Evolutionary conservation across 2,888 invertebrate species (phyloP).

Genomic region (Oeneis ivallda): DNA sequence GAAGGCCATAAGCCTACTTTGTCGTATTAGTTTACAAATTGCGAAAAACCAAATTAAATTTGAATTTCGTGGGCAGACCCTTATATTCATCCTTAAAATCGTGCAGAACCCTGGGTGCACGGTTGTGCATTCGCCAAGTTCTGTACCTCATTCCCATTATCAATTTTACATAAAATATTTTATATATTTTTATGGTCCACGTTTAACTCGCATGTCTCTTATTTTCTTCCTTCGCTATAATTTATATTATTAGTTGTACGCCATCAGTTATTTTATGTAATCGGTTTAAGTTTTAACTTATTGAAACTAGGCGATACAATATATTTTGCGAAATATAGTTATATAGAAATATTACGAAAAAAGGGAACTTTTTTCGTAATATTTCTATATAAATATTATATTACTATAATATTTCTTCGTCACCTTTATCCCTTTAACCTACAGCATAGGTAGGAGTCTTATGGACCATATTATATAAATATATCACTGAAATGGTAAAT

Average conservation of each 20-base stretch:
- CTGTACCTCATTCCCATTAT: neutral
- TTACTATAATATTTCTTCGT: no score
- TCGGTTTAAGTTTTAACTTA: neutral
- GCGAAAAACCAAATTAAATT: no score
- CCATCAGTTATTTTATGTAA: neutral
- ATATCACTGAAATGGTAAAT: neutral
- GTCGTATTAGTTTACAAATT: no score
- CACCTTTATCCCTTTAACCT: neutral
- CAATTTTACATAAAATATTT: neutral
- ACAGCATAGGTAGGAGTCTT: neutral
- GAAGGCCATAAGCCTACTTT: no score
- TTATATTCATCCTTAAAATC: no score
- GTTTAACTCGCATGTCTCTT: neutral
- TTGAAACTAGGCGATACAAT: neutral
- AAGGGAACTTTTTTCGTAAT: no score
- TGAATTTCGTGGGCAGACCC: no score
- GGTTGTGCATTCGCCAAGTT: neutral
- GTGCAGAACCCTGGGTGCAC: neutral
- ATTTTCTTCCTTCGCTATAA: neutral
- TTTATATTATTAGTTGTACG: neutral
- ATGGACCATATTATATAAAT: slow-evolving; percentile 18
- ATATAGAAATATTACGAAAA: no score
- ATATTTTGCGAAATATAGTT: neutral
- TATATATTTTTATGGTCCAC: slow-evolving; percentile 9
- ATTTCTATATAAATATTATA: no score